phyloP scores from a whole-genome alignment of 64 coral and sea anemone genomes.

The Trachythela sp. region DNA sequence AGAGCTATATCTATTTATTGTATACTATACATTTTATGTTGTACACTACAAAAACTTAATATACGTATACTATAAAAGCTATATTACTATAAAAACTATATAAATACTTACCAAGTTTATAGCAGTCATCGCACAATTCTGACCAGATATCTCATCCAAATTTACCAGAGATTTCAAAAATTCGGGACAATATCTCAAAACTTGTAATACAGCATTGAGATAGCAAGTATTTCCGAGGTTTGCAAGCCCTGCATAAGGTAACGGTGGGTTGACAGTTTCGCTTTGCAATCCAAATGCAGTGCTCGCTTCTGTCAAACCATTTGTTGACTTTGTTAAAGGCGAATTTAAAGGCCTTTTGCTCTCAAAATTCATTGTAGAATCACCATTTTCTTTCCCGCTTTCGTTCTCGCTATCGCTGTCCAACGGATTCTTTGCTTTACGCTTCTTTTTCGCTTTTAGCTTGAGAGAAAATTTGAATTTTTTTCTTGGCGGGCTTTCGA shows the following conservation, averaged over 20 bases:
- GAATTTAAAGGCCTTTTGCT: neutral
- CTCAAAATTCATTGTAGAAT: neutral
- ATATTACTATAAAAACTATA: no score
- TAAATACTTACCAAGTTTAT: no score
- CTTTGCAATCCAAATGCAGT: conserved; percentile 6
- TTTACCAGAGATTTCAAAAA: conserved; percentile 56
- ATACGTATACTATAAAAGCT: no score
- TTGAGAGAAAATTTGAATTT: conserved; percentile 75
- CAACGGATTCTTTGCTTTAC: neutral
- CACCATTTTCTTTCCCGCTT: neutral
- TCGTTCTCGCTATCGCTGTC: neutral
- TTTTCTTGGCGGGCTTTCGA: conserved; percentile 74
- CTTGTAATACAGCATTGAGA: conserved; percentile 91
- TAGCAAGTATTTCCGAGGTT: conserved; percentile 93
- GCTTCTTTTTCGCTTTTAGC: conserved; percentile 48
- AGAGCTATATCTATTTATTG: no score
- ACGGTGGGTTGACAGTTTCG: conserved; percentile 37
- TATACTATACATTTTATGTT: no score
- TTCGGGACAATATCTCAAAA: conserved; percentile 75
- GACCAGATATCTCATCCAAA: conserved; percentile 18
- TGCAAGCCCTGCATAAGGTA: conserved; percentile 55
- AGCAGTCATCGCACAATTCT: neutral
- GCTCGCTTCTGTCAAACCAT: neutral
- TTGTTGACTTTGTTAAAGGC: neutral
- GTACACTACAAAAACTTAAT: no score